Evolutionary conservation across 2,113 vertebrate species (phyloP).

Genomic region (Lycaon pictus): DNA sequence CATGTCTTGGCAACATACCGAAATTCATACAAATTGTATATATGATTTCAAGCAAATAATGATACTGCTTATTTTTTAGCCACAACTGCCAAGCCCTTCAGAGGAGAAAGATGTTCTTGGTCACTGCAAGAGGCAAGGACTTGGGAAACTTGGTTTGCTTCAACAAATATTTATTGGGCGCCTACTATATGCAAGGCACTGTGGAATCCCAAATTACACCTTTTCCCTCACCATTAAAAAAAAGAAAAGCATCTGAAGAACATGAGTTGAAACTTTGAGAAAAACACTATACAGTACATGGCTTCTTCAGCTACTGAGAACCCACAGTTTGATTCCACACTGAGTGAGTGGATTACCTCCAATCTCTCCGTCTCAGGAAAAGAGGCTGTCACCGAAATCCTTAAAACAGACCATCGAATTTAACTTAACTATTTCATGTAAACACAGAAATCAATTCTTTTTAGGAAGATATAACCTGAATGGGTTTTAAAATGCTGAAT

Average conservation of each 20-base stretch:
- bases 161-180: slow-evolving; percentile 81
- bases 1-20: slow-evolving; percentile 89
- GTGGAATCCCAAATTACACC: slow-evolving; percentile 78
- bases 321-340: accelerated
- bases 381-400: slow-evolving; percentile 32
- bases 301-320: background rate
- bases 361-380: background rate
- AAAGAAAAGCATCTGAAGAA: slow-evolving; percentile 70
- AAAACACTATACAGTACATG: slow-evolving; percentile 69
- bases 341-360: background rate
- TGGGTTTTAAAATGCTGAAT: slow-evolving; percentile 8
- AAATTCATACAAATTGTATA: slow-evolving; percentile 84
- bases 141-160: slow-evolving; percentile 78
- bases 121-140: slow-evolving; percentile 73
- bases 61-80: slow-evolving; percentile 78
- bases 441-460: slow-evolving; percentile 38
- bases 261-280: slow-evolving; percentile 59
- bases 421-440: slow-evolving; percentile 18
- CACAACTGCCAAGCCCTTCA: slow-evolving; percentile 84
- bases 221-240: slow-evolving; percentile 74
- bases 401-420: background rate
- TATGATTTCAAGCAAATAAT: slow-evolving; percentile 84
- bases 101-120: slow-evolving; percentile 78
- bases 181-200: slow-evolving; percentile 83
- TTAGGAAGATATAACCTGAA: slow-evolving; percentile 45